phyloP scores from a whole-genome alignment of 2,888 invertebrate species.

The Mesopsocus fuscifrons region DNA sequence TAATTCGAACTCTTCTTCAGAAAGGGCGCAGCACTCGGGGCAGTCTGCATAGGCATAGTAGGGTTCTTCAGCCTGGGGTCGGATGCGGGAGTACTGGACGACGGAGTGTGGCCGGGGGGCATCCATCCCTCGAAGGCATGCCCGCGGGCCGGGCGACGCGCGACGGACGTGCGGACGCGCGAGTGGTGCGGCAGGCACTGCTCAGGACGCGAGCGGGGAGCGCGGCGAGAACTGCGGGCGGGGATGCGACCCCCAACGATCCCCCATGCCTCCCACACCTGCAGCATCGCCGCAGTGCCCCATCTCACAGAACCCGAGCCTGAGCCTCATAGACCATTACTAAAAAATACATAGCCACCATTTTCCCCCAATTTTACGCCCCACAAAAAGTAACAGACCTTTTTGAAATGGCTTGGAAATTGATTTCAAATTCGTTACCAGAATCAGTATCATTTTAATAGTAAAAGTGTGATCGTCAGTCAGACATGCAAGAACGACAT shows the following conservation, averaged over 20 bases:
- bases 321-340: no score
- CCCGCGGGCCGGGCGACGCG: background rate
- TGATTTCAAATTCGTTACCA: background rate
- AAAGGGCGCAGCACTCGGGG: conserved; percentile 5
- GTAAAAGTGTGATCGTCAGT: no score
- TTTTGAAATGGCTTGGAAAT: background rate
- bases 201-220: no score
- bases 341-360: no score
- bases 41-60: conserved; percentile 6
- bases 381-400: background rate
- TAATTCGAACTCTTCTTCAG: conserved; percentile 7
- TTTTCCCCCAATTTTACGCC: no score
- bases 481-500: no score
- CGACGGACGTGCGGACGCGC: background rate
- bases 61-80: conserved; percentile 7
- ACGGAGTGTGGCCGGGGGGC: conserved; percentile 5
- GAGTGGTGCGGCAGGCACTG: background rate
- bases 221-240: background rate
- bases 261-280: background rate
- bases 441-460: no score
- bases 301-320: background rate
- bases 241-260: background rate
- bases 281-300: background rate
- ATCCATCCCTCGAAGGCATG: background rate
- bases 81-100: conserved; percentile 5